Percentiles rank a stretch among this genome's conserved stretches.
Evolutionary conservation across 2,113 vertebrate genomes (phyloP).

Genomic region (Hemiscyllium ocellatum): DNA sequence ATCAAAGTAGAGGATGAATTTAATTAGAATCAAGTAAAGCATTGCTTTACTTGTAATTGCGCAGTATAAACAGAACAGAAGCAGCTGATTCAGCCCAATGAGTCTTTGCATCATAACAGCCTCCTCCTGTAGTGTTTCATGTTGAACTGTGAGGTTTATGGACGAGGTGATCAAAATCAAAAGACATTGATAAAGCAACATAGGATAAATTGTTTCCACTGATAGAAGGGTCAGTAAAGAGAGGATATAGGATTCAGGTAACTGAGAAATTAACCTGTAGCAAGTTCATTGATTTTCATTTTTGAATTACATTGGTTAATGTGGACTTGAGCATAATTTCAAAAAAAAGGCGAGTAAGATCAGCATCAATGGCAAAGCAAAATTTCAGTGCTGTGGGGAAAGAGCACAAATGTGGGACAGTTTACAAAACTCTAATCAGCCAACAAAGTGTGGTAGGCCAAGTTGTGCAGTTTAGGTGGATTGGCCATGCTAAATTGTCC

Average conservation of each 20-base stretch:
- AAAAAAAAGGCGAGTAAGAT: neutral
- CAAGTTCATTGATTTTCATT: too few species aligned
- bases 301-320: neutral
- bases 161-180: neutral
- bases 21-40: neutral
- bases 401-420: neutral
- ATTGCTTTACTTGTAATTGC: neutral
- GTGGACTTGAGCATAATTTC: neutral
- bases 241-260: too few species aligned
- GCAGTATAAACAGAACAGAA: neutral
- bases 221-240: neutral
- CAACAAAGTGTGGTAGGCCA: too few species aligned
- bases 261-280: too few species aligned
- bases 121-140: neutral
- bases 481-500: too few species aligned
- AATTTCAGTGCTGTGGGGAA: neutral
- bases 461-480: too few species aligned
- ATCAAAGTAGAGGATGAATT: neutral
- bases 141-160: neutral
- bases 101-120: neutral
- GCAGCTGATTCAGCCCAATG: neutral
- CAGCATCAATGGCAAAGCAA: neutral
- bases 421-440: neutral
- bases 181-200: neutral
- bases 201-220: too few species aligned